These are phyloP conservation scores for Lasioglossum calceatum DNA, from an alignment of 2,888 invertebrate species.

Conservation along the genomic window DNA sequence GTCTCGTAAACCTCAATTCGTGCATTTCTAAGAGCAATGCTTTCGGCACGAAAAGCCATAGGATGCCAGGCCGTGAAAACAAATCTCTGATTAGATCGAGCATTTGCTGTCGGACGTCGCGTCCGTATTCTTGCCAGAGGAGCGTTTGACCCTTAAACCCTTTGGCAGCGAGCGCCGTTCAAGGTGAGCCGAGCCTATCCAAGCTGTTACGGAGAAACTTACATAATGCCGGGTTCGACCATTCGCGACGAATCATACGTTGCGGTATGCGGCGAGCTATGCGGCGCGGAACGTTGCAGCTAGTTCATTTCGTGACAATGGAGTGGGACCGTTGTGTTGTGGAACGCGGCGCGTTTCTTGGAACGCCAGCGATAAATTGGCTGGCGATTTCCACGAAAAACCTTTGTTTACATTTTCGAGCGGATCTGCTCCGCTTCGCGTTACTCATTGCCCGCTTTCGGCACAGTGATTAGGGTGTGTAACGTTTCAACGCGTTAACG, in stretches of 20 bases:
- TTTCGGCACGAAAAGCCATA: background rate
- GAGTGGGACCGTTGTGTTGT: constrained; percentile 25
- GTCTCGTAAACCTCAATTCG: background rate
- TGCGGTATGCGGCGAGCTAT: constrained; percentile 50
- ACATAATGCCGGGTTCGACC: constrained; percentile 72
- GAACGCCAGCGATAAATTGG: constrained; percentile 23
- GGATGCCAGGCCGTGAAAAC: background rate
- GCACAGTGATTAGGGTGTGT: background rate
- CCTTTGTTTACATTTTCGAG: background rate
- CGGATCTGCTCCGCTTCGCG: background rate
- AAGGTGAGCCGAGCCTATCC: constrained; percentile 71
- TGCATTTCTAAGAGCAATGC: background rate
- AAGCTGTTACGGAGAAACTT: constrained; percentile 75
- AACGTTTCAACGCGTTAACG: background rate
- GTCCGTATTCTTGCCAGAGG: constrained; percentile 26
- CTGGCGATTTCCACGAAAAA: constrained; percentile 1
- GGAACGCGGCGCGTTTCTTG: constrained; percentile 39
- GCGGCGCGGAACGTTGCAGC: constrained; percentile 41
- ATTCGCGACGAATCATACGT: constrained; percentile 70
- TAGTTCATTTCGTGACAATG: constrained; percentile 49
- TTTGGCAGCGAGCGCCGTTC: constrained; percentile 52
- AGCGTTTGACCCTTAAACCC: constrained; percentile 65
- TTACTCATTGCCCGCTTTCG: background rate
- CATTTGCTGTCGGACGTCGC: constrained; percentile 7
- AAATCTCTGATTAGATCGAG: constrained; percentile 22